Evolutionary conservation across 2,113 vertebrate species (phyloP).

Genomic region (Carettochelys insculpta): DNA sequence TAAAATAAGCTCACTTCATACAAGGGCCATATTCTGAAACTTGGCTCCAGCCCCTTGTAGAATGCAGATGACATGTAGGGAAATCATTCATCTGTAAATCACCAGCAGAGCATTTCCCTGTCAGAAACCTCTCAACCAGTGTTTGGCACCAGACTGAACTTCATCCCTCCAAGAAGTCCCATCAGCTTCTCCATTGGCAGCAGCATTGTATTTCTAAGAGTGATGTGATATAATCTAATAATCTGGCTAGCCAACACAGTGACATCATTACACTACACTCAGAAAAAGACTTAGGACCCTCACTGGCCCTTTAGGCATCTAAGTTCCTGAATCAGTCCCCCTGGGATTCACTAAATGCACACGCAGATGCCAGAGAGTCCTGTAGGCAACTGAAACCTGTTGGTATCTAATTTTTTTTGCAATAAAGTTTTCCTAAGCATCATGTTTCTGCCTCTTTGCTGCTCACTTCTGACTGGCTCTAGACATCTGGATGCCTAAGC

Average conservation of each 20-base stretch:
- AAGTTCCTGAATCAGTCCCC: too few species aligned
- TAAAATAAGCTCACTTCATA: accelerated
- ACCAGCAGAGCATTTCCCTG: background rate
- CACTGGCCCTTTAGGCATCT: too few species aligned
- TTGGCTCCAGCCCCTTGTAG: background rate
- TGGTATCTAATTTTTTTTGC: background rate
- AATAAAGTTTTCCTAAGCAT: background rate
- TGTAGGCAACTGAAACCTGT: background rate
- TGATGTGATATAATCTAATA: background rate
- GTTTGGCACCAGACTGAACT: background rate
- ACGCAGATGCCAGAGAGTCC: background rate
- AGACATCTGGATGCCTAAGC: background rate
- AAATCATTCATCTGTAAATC: background rate
- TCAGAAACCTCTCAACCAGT: background rate
- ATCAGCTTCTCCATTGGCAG: background rate
- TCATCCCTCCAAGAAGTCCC: background rate
- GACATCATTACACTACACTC: background rate
- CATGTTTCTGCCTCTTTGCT: background rate
- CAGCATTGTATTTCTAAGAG: background rate
- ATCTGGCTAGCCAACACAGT: background rate
- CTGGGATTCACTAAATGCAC: background rate
- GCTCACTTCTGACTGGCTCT: background rate
- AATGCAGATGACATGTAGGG: background rate
- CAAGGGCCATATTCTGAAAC: background rate
- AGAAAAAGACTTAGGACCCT: background rate